Evolutionary conservation across 2,797 vertebrate genomes (phyloP), one percentile per base, ranked within the genome.

Genomic region (Oreonectes daqikongensis): DNA sequence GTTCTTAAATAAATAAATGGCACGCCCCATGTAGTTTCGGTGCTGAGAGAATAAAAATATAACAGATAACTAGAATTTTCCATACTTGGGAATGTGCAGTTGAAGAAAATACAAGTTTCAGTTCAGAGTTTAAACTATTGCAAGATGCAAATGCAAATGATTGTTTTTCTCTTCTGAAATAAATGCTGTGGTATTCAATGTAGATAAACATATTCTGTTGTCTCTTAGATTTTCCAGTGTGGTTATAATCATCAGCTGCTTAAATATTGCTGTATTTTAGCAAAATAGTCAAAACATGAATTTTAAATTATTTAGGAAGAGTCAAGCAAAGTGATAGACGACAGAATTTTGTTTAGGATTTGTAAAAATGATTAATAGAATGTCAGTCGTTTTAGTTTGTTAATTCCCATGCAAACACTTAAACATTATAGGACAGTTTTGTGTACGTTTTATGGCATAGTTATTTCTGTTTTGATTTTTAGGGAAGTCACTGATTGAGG

Each of bases 241-340:
- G 32, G 46, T 53, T 65, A 5, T 28, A 40, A 74, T 55, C 32
- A 52, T 74, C 61, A 74, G 72, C 35, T 74, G 59, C 72, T 74
- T 12, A n/a, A n/a, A n/a, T n/a, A n/a, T n/a, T n/a, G n/a, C n/a
- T n/a, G n/a, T n/a, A n/a, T n/a, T n/a, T n/a, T n/a, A n/a, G n/a
- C n/a, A n/a, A n/a, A n/a, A n/a, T n/a, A n/a, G n/a, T n/a, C n/a
- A n/a, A n/a, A n/a, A n/a, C n/a, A 53, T 53, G 61, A 40, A 12
- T 40, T 53, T 22, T 3, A n/a, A n/a, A n/a, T n/a, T 10, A 65
- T 38, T 35, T 46, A 14, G 30, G 30, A 5, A 30, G 48, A 63
- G 20, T 63, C n/a, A 50, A 35, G 20, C 15, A 52, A 20, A 64
- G 28, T 40, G 22, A 42, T 1, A 63, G 14, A 52, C 14, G 7